A percentile compares a stretch with the other conserved stretches of the same genome.
These are phyloP conservation scores for Bellardia pandia DNA, from an alignment of 2,888 invertebrate species.

Conservation along the genomic window DNA sequence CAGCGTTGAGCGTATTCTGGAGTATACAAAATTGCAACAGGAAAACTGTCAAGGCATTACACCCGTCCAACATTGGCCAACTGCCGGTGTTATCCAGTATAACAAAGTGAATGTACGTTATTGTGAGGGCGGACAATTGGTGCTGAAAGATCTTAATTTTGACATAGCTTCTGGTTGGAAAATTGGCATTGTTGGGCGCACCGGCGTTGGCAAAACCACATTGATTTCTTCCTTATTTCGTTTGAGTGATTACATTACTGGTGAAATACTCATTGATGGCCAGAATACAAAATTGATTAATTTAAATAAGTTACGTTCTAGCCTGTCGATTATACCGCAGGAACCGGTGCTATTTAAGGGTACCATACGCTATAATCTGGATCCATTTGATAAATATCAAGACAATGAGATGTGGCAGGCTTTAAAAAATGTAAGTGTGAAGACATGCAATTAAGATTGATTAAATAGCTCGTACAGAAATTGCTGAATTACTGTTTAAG, in stretches of 20 bases:
- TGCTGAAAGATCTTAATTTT: conserved; percentile 90
- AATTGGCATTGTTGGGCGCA: conserved; percentile 93
- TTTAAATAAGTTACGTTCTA: conserved; percentile 84
- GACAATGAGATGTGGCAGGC: conserved; percentile 82
- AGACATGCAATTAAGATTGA: too few species aligned
- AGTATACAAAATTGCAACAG: conserved; percentile 89
- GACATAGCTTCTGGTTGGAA: conserved; percentile 87
- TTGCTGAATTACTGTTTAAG: too few species aligned
- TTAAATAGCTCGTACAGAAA: too few species aligned
- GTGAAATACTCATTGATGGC: conserved; percentile 89
- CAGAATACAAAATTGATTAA: conserved; percentile 86
- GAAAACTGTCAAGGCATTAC: conserved; percentile 83
- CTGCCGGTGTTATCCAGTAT: conserved; percentile 86
- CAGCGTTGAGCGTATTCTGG: conserved; percentile 89
- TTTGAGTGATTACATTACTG: conserved; percentile 87
- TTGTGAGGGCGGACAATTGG: conserved; percentile 86
- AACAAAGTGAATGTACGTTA: conserved; percentile 87
- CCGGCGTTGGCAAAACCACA: conserved; percentile 93
- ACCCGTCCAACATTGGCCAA: conserved; percentile 89
- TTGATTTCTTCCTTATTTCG: conserved; percentile 92
- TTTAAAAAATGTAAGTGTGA: conserved; percentile 78
- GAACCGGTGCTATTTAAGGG: conserved; percentile 86
- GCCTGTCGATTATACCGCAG: conserved; percentile 86
- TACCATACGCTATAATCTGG: conserved; percentile 87
- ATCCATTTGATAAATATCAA: conserved; percentile 85